Base-by-base conservation (phyloP, 2,113 vertebrate genomes). In the Nerophis lumbriciformis region DNA sequence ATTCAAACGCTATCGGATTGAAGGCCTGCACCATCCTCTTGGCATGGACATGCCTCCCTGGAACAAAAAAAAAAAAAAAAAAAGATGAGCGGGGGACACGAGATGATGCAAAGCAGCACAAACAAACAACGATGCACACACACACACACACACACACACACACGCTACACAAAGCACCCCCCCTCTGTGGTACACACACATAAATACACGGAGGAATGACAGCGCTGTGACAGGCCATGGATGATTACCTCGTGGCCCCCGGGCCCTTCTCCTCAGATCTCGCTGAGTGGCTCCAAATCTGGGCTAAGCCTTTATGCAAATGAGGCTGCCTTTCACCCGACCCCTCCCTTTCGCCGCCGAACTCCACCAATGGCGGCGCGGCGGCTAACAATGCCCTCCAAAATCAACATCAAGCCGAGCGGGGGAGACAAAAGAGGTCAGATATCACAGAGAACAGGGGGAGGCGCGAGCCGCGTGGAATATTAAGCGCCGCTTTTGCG, bases 21-120 rank as follows among this genome's bases (percentile, higher is more conserved):
- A 87, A 74, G 65, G 90, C 70, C 86, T 90, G 93, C 38, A 97
- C 77, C 57, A 92, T 81, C 80, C 94, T 92, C 88, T 85, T 97
- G 72, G 94, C 89, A 66, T 89, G 90, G 73, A 93, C 78, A 11
- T 50, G 78, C 68, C 89, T 92, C 61, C 96, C 95, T 99, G 79
- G 53, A 12, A 78, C 87, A 53, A 14, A 55, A 75, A 69, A 55
- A 77, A 73, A 78, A 78, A 16, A 8, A 64, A 63, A 72, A 54
- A 69, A 79, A 42, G 45, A 48, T 70, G 42, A 15, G 28, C 28
- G 28, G 13, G 53, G 57, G 57, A 52, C 55, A 66, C 35, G 61
- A 68, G 68, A 79, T 66, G 73, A 78, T 75, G 75, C 79, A 74
- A 49, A 68, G 63, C 61, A 66, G 73, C 38, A 76, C 73, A 81